phyloP scores from a whole-genome alignment of 2,888 invertebrate genomes.

The Acrobasis repandana region DNA sequence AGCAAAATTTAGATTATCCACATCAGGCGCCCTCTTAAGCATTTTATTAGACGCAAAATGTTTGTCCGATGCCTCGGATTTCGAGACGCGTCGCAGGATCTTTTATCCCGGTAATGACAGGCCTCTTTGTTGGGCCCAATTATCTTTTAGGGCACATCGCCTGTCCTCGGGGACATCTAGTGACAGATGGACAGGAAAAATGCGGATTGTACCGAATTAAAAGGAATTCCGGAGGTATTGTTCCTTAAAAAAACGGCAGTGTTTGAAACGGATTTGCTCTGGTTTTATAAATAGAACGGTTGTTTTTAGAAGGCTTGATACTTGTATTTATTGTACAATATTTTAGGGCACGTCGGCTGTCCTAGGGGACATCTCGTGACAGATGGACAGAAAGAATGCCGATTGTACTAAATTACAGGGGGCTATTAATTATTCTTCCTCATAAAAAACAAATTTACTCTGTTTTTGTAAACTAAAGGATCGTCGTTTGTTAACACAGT shows the following conservation, averaged over 20 bases:
- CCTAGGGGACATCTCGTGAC: too few relatives aligned
- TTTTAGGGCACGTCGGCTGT: too few relatives aligned
- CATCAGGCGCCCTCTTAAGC: too few relatives aligned
- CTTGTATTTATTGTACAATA: neutral
- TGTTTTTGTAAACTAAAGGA: neutral
- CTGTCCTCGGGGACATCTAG: constrained; percentile 17
- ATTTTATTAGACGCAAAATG: constrained; percentile 9
- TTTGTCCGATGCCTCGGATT: neutral
- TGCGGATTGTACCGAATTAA: constrained; percentile 13
- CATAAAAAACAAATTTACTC: constrained; percentile 17
- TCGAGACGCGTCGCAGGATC: neutral
- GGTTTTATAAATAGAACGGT: neutral
- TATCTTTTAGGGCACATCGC: constrained; percentile 18
- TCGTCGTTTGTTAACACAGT: neutral
- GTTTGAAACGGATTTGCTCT: constrained; percentile 19
- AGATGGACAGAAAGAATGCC: too few relatives aligned
- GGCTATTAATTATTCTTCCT: constrained; percentile 3
- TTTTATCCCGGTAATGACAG: constrained; percentile 19
- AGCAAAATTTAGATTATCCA: too few relatives aligned
- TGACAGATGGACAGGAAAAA: constrained; percentile 23
- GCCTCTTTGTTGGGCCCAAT: constrained; percentile 15
- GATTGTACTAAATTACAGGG: too few relatives aligned
- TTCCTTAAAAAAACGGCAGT: neutral
- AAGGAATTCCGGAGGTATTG: constrained; percentile 17
- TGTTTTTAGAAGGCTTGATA: neutral